Base-by-base conservation (phyloP, 2,113 vertebrate genomes). In the Eonycteris spelaea region DNA sequence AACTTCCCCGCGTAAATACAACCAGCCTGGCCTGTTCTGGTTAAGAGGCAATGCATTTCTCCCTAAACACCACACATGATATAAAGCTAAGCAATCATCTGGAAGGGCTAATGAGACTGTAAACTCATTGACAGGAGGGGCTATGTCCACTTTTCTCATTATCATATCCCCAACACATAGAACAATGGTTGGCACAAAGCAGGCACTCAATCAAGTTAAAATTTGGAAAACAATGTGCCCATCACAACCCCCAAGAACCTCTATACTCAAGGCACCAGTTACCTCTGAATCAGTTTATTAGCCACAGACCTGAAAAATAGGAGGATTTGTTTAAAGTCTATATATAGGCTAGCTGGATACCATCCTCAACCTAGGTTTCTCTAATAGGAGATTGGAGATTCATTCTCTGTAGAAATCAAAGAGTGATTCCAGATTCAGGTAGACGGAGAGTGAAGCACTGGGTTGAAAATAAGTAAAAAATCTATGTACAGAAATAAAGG, bases 391-490 rank as follows among this genome's bases (percentile, higher is more conserved):
- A 59, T 6, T 53, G 5, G 22, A 93, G 30, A 68, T 74, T 57
- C 82, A 79, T 14, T 71, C 26, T 71, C 35, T 5, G 82, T 55
- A 87, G 19, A 95, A 95, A 83, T 74, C 40, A 95, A 94, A 78
- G 22, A 80, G 48, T 51, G 33, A 88, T 45, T 86, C 51, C 38
- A 73, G 19, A 93, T 15, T 59, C 40, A 79, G 35, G 77, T 3
- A 57, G 28, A 48, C 33, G 33, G 6, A 57, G 5, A 30, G 10
- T 57, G 11, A 77, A 74, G 30, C 9, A 68, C 3, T n/a, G 40
- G n/a, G 65, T 10, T 86, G 38, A 82, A 95, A 90, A 57, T 59
- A 89, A 96, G 7, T 88, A 10, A 91, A 85, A 79, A 78, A 88
- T 91, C 70, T 79, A 53, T 79, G 40, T 88, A 38, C 1, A 71